These are phyloP conservation scores for Atherix ibis DNA, from an alignment of 2,888 invertebrate species.

Conservation along the genomic window DNA sequence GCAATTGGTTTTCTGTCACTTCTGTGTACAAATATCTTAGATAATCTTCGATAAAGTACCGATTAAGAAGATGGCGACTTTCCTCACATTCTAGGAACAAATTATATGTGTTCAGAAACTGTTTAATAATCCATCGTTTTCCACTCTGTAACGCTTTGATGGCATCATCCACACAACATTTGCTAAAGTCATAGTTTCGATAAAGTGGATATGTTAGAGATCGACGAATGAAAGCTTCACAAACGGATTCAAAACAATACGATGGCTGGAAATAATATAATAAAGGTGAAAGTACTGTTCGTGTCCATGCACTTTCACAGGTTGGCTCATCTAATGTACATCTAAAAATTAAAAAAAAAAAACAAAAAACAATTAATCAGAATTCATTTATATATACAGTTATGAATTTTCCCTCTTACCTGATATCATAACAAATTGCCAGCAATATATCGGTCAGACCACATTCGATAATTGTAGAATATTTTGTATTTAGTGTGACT, in stretches of 20 bases:
- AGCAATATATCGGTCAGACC: conserved; percentile 25
- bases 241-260: conserved; percentile 20
- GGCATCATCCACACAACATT: conserved; percentile 23
- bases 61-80: conserved; percentile 20
- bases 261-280: conserved; percentile 25
- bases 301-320: conserved; percentile 29
- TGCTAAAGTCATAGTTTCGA: conserved; percentile 25
- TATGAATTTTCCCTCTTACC: conserved; percentile 17
- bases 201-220: conserved; percentile 27
- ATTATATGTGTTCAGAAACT: conserved; percentile 22
- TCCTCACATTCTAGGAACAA: conserved; percentile 17
- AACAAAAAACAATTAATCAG: not conserved
- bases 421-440: conserved; percentile 28
- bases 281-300: conserved; percentile 23
- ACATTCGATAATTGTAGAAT: conserved; percentile 23
- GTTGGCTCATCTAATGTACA: conserved; percentile 25
- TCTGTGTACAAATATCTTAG: conserved; percentile 19
- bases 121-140: conserved; percentile 24
- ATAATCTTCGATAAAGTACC: conserved; percentile 23
- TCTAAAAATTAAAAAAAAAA: too few relatives aligned
- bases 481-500: conserved; percentile 11
- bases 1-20: conserved; percentile 16
- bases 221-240: conserved; percentile 25
- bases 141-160: conserved; percentile 23
- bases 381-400: not conserved